Percentiles rank a stretch among this genome's conserved stretches.
Evolutionary conservation across 2,797 vertebrate species (phyloP).

Genomic region (Oreochromis grahami): DNA sequence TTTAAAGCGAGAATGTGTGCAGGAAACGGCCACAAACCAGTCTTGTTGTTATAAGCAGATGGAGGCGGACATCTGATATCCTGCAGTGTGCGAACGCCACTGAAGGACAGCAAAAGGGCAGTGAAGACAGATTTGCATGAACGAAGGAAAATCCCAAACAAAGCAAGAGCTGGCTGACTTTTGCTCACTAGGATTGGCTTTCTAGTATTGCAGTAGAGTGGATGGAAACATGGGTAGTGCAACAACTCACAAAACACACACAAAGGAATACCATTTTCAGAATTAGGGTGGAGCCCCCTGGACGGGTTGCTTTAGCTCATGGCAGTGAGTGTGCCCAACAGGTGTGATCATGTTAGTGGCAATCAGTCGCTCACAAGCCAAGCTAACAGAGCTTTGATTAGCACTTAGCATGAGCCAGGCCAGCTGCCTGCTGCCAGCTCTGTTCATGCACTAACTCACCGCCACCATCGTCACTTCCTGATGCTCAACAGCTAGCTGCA

Average conservation of each 20-base stretch:
- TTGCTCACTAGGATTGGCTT: background rate
- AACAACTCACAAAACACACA: background rate
- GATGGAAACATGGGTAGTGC: background rate
- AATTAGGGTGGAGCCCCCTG: background rate
- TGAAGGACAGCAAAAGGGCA: background rate
- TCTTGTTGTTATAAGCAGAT: conserved; percentile 38
- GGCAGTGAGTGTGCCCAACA: background rate
- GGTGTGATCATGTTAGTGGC: background rate
- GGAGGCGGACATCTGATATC: conserved; percentile 36
- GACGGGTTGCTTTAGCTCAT: background rate
- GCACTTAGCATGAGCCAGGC: background rate
- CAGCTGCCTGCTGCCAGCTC: background rate
- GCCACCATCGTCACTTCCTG: background rate
- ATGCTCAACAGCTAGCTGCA: background rate
- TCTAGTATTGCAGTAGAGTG: background rate
- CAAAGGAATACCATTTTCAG: background rate
- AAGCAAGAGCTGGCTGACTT: background rate
- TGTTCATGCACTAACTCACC: background rate
- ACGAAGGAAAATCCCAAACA: background rate
- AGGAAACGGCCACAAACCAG: conserved; percentile 7
- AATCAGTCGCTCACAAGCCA: background rate
- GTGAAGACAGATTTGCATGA: background rate
- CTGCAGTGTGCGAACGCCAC: conserved; percentile 14
- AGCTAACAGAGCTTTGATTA: background rate
- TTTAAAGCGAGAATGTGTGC: background rate